phyloP scores from a whole-genome alignment of 2,888 invertebrate species.

The Andrena praecox region DNA sequence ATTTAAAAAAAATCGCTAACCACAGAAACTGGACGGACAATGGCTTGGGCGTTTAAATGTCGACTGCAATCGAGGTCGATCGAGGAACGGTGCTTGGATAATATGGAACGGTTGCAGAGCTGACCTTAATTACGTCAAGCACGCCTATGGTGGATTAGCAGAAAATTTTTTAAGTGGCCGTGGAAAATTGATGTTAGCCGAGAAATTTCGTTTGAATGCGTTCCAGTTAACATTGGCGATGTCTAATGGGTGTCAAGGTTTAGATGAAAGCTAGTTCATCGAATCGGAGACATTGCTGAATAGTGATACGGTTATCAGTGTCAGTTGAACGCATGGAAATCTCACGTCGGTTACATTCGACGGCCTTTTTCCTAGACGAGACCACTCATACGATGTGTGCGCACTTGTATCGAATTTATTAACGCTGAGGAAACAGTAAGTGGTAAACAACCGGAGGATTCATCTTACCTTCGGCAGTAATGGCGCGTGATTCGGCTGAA shows the following conservation, averaged over 20 bases:
- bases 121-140: neutral
- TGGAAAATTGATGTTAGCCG: neutral
- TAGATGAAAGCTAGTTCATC: neutral
- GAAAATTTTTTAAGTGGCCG: neutral
- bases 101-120: neutral
- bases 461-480: too few relatives aligned
- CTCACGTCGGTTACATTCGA: too few relatives aligned
- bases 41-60: neutral
- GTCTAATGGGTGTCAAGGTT: neutral
- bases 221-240: neutral
- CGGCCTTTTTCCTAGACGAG: too few relatives aligned
- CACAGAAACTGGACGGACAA: neutral
- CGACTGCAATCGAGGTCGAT: neutral
- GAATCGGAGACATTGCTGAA: neutral
- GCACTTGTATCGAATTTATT: constrained; percentile 23
- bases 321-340: neutral
- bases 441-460: neutral
- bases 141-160: neutral
- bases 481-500: neutral
- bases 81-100: neutral
- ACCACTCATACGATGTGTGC: neutral
- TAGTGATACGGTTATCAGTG: constrained; percentile 5
- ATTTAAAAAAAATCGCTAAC: neutral
- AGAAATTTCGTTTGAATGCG: neutral
- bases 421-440: neutral